Conservation (phyloP, 2,113 vertebrate genomes). For the Dasyprocta punctata region DNA sequence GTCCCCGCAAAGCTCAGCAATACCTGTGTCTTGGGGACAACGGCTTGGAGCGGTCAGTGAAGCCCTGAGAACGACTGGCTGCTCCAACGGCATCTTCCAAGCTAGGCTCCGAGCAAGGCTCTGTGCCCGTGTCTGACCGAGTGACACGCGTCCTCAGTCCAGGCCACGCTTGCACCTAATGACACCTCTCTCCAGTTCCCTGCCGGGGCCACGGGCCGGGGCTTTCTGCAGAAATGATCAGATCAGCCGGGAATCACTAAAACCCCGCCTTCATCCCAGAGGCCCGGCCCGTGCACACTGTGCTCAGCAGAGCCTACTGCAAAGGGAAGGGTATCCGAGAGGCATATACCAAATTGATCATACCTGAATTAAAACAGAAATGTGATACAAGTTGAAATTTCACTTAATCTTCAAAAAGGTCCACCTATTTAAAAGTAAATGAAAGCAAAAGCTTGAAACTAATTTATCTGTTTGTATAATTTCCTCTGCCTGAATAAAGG, state of each 20-base stretch:
- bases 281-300: too few relatives aligned
- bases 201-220: fast-evolving
- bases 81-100: background rate
- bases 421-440: constrained; percentile 75
- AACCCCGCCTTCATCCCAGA: background rate
- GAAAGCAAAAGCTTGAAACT: constrained; percentile 76
- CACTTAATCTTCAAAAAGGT: background rate
- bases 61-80: background rate
- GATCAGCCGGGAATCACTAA: background rate
- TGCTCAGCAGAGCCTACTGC: background rate
- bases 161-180: fast-evolving
- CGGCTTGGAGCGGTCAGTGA: background rate
- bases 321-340: background rate
- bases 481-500: constrained; percentile 76
- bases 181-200: fast-evolving
- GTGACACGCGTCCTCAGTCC: background rate
- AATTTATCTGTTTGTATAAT: constrained; percentile 78
- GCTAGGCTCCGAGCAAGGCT: too few relatives aligned
- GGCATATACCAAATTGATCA: background rate
- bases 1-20: background rate
- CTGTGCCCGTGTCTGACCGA: fast-evolving
- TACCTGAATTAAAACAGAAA: background rate
- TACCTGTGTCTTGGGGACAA: background rate
- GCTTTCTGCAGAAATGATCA: background rate
- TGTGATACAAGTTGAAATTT: background rate